Base-by-base conservation (phyloP, 64 coral and sea anemone species). In the Montipora sp. region DNA sequence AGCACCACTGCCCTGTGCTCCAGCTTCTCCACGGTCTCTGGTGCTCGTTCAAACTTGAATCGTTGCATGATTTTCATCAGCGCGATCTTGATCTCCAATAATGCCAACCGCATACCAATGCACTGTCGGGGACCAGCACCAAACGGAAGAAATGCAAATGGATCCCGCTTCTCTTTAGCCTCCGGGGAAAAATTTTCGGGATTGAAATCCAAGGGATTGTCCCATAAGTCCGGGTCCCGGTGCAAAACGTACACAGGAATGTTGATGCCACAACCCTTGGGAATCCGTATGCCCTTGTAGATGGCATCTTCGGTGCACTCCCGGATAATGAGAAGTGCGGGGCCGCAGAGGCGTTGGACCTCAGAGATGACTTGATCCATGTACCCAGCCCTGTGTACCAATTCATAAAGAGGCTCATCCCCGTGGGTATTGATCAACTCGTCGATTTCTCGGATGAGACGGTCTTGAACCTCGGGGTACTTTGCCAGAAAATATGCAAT, bases 81-180 rank as follows among this genome's bases (percentile, higher is more conserved):
- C 24, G 75, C 77, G 19, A 90, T 79, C 65, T 93, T 94, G 4
- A 96, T 88, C 72, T 96, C 95, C 75, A 90, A 88, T 22, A 96
- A 14, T 16, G 95, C 92, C 80, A 96, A 67, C 3, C 95, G 66
- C 92, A 94, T 94, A 7, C 95, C 95, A 2, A 96, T 94, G 44
- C 95, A 96, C 4, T 94, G 95, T 8, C 85, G 95, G 18, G 95
- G 95, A 0, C 95, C 95, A 3, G 21, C 46, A 27, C 95, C 95
- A 92, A 96, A 96, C 7, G 95, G 95, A 8, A 96, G 46, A 10
- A n/a, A 96, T 4, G 95, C 89, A 61, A 94, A 96, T 1, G 92
- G 92, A 24, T 91, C 44, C n/a, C 95, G 88, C 24, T 94, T 94
- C 71, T 76, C 88, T 48, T 91, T 96, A 0, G 95, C 92, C 22